Evolutionary conservation across 2,888 invertebrate genomes (phyloP).

Genomic region (Pharmacophagus antenor): DNA sequence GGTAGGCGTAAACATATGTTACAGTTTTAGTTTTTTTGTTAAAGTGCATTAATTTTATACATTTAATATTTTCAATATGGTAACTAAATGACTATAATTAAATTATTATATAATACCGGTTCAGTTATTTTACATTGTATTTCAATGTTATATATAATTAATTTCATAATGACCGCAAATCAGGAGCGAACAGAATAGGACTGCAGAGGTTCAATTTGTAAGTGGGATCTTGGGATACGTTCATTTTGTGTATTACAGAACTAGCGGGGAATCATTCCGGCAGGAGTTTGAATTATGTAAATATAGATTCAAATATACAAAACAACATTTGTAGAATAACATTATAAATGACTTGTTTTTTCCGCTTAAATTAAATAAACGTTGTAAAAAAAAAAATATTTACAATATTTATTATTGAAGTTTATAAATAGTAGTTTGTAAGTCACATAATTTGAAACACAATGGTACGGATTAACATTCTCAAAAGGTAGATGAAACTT

Average conservation of each 20-base stretch:
- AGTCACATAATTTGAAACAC: no score
- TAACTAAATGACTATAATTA: neutral
- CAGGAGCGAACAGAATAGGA: constrained; percentile 53
- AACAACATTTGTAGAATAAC: constrained; percentile 44
- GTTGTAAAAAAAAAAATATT: no score
- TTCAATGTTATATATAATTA: neutral
- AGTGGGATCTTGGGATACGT: constrained; percentile 79
- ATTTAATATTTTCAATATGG: no score
- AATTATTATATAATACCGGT: neutral
- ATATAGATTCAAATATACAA: constrained; percentile 64
- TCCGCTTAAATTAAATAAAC: no score
- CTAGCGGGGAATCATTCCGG: constrained; percentile 64
- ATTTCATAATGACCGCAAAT: neutral
- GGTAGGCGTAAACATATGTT: no score
- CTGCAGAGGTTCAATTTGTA: constrained; percentile 71
- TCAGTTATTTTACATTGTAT: neutral
- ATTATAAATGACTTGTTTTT: constrained; percentile 47
- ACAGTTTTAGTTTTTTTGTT: no score
- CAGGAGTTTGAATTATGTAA: constrained; percentile 71
- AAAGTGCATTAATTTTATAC: no score
- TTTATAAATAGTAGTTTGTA: no score
- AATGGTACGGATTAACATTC: no score
- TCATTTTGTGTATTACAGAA: constrained; percentile 76
- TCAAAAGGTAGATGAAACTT: no score
- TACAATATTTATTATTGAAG: no score